A percentile compares a stretch with the other conserved stretches of the same genome.
Conservation (phyloP, 2,797 vertebrate genomes). For the Gadopsis bispinosus region DNA sequence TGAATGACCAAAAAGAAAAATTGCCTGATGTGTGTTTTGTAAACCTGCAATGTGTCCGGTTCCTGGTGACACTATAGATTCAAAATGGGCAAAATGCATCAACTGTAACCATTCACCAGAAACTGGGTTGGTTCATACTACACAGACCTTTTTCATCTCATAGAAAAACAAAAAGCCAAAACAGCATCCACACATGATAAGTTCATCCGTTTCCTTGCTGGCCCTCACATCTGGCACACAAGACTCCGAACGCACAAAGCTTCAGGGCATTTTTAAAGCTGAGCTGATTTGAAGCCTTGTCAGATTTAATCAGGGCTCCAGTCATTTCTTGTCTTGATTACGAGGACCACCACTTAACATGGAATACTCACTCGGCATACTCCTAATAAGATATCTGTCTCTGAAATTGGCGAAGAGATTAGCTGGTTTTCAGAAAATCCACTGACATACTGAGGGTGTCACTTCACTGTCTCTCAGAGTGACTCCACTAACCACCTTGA, state of each 20-base stretch:
- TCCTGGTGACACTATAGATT: not conserved
- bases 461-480: conserved; percentile 26
- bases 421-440: conserved; percentile 57
- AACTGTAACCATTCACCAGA: conserved; percentile 15
- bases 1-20: conserved; percentile 23
- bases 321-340: conserved; percentile 74
- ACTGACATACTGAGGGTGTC: conserved; percentile 45
- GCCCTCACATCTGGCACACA: conserved; percentile 52
- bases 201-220: conserved; percentile 60
- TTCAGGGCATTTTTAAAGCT: conserved; percentile 68
- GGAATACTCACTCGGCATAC: conserved; percentile 52
- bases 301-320: conserved; percentile 77
- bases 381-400: conserved; percentile 66
- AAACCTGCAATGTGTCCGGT: not conserved
- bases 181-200: conserved; percentile 29
- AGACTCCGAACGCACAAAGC: conserved; percentile 57
- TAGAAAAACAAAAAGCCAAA: conserved; percentile 29
- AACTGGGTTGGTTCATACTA: conserved; percentile 6
- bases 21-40: conserved; percentile 8
- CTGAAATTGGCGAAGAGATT: conserved; percentile 55
- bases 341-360: conserved; percentile 69
- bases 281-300: conserved; percentile 82
- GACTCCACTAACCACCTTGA: conserved; percentile 41
- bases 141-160: conserved; percentile 2
- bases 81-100: conserved; percentile 16